phyloP scores from a whole-genome alignment of 2,113 vertebrate species.

The Hypomesus transpacificus region DNA sequence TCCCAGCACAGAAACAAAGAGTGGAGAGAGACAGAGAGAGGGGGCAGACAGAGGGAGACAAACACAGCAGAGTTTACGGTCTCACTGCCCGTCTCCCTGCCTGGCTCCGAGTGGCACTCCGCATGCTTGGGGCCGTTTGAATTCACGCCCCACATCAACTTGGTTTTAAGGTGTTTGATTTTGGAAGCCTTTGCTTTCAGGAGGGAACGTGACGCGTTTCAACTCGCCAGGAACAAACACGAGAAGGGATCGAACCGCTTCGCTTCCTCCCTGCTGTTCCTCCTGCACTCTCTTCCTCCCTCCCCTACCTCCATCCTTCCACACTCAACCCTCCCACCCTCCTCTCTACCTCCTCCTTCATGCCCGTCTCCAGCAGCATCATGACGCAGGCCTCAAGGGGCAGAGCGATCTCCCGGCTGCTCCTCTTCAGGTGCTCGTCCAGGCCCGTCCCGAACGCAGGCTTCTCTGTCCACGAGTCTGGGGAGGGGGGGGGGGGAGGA shows the following conservation, averaged over 20 bases:
- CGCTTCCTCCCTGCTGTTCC: neutral
- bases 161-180: no score
- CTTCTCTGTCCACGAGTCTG: conserved; percentile 96
- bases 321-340: neutral
- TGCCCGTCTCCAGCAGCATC: conserved; percentile 96
- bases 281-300: neutral
- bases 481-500: conserved; percentile 5
- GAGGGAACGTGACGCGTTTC: no score
- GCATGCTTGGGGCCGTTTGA: no score
- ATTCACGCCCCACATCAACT: no score
- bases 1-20: neutral
- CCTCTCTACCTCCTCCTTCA: conserved; percentile 89
- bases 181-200: no score
- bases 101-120: no score
- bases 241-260: neutral
- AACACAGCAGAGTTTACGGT: neutral
- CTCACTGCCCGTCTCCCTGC: conserved; percentile 13
- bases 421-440: conserved; percentile 94
- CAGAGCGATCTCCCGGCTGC: conserved; percentile 87
- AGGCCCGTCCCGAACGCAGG: conserved; percentile 91
- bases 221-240: no score
- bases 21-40: neutral
- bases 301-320: neutral
- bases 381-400: conserved; percentile 95
- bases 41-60: no score